Evolutionary conservation across 2,797 vertebrate genomes (phyloP), one percentile per base, ranked within the genome.

Genomic region (Falco columbarius): DNA sequence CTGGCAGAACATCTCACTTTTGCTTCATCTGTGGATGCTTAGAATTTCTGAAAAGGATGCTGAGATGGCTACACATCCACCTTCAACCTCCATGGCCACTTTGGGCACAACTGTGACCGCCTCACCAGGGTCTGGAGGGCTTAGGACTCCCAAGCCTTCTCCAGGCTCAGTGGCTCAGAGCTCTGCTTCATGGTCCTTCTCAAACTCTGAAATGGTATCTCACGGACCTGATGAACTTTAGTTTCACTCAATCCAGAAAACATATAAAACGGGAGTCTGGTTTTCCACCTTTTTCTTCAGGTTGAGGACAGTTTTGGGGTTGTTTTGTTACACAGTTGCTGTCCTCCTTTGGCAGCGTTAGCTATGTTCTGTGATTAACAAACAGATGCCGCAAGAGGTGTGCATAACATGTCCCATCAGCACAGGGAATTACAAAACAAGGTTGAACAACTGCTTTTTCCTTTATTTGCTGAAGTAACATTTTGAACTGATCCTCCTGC

Each of bases 391-490:
- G 11, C 30, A 61, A 51, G 27, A 71, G 14, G 65, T 42, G 27
- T 67, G 67, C 54, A 49, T 91, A 93, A 86, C 74, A 77, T 62
- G 29, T 84, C 36, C 73, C 52, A 29, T 73, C 67, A 75, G 27
- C 58, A 80, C 38, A 63, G 51, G 47, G 71, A 90, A 86, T 79
- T 23, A 27, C 42, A 84, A 58, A 56, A 29, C 22, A 82, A 46
- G 26, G 5, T 14, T 55, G 61, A 55, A 84, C 34, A 94, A 61
- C 68, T 74, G 22, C 8, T 85, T 92, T 90, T 67, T 47, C 15
- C 27, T 74, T 81, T 91, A 42, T 94, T 91, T 89, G 22, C 46
- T 96, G 74, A 89, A 88, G 79, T 76, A 51, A 73, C 10, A 81
- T 58, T 92, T 96, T 92, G 44, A 91, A 75, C 54, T 38, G n/a